A percentile compares a stretch with the other conserved stretches of the same genome.
Conservation (phyloP, 2,797 vertebrate species). For the Nasua narica region DNA sequence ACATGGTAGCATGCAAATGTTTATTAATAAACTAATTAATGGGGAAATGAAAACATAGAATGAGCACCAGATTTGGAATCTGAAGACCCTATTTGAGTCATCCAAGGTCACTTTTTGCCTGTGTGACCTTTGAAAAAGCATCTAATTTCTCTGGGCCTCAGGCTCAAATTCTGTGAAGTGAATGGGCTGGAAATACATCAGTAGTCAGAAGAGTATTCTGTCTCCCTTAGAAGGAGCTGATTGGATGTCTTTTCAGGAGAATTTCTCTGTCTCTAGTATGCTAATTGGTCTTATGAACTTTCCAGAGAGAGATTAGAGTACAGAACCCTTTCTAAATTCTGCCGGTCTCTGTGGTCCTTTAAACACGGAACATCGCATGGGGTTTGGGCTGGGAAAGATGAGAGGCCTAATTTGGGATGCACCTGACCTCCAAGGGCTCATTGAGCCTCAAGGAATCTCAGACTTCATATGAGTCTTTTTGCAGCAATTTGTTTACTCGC, state of each 20-base stretch:
- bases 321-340: neutral
- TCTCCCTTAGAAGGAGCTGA: neutral
- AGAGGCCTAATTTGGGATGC: neutral
- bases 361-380: accelerated
- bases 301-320: neutral
- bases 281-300: neutral
- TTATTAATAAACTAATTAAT: slow-evolving; percentile 14
- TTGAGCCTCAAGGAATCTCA: neutral
- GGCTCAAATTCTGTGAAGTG: neutral
- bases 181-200: neutral
- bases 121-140: neutral
- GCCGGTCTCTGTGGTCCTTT: neutral
- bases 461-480: neutral
- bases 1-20: neutral
- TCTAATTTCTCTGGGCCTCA: neutral
- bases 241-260: neutral
- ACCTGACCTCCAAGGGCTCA: neutral
- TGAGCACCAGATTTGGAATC: neutral
- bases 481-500: neutral
- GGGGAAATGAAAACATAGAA: neutral
- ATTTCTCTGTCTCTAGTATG: neutral
- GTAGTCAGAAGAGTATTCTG: neutral
- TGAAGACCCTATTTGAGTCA: neutral
- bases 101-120: neutral
- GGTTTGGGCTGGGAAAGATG: neutral